Base-by-base conservation (phyloP, 1,140 invertebrate genomes). In the Saccostrea cuccullata region DNA sequence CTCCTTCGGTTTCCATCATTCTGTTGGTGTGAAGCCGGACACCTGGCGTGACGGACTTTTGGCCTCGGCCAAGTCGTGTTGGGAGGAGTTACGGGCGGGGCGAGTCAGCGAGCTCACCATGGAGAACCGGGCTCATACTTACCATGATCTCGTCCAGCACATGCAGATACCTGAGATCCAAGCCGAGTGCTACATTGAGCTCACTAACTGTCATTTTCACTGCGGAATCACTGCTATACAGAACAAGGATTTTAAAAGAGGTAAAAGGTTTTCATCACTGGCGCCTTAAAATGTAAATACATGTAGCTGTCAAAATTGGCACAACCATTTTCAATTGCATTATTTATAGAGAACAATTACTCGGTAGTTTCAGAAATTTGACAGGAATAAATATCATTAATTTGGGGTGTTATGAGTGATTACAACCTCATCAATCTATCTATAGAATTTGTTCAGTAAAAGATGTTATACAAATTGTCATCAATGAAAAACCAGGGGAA, bases 121-220 rank as follows among this genome's bases (percentile, higher is more conserved):
- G 20, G 87, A 90, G 17, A 73, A 85, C 40, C n/a, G 87, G 15
- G 23, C 30, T 8, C 12, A 56, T 13, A 67, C 60, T 17, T 85
- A 84, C 40, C 55, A 89, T 30, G 87, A 90, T 47, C 55, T 87
- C 11, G 84, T 88, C 47, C 82, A 82, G n/a, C 82, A 85, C 82
- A 77, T 90, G 17, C 55, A 89, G 47, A 82, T 90, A 1, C 40
- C 47, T 13, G 70, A 86, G 55, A 55, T 90, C 2, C 86, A 89
- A 55, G 73, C 64, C 9, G 67, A 86, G 36, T 40, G 85, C 23
- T 90, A 85, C 36, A 67, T 88, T 8, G 73, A 89, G 12, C 55
- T 89, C 20, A 85, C 84, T 5, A 85, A 82, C n/a, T 84, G 84
- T 70, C 86, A 89, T 58, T 90, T 90, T 30, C 90, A 90, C 60